phyloP scores from a whole-genome alignment of 2,113 vertebrate species.

The Myocastor coypus region DNA sequence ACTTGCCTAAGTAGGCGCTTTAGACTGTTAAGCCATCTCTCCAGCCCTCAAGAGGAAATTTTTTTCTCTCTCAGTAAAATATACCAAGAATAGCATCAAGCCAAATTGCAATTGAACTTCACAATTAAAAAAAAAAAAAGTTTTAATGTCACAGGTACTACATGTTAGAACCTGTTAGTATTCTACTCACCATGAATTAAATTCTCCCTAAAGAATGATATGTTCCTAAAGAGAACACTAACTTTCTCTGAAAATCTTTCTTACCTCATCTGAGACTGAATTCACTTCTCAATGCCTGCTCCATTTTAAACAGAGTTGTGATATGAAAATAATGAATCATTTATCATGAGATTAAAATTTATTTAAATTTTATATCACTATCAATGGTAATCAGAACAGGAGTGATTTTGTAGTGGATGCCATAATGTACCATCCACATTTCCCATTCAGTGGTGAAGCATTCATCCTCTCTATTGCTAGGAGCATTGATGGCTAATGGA shows the following conservation, averaged over 20 bases:
- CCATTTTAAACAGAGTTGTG: not conserved
- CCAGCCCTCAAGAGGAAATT: not conserved
- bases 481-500: not conserved
- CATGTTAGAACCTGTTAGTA: slow-evolving; percentile 20
- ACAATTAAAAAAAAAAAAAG: not conserved
- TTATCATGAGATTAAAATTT: not conserved
- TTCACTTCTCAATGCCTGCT: not conserved
- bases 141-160: not conserved
- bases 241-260: not conserved
- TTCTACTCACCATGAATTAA: not conserved
- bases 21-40: no score
- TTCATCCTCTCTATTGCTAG: not conserved
- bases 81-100: not conserved
- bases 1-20: no score
- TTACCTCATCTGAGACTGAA: not conserved
- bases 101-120: not conserved
- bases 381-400: not conserved
- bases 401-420: not conserved
- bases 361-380: not conserved
- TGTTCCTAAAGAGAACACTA: not conserved
- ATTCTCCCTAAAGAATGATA: not conserved
- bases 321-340: not conserved
- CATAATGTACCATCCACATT: not conserved
- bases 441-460: not conserved
- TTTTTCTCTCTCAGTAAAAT: slow-evolving; percentile 20